These are phyloP conservation scores for Trachelipus rathkii DNA, from an alignment of 1,140 invertebrate species.

Conservation along the genomic window DNA sequence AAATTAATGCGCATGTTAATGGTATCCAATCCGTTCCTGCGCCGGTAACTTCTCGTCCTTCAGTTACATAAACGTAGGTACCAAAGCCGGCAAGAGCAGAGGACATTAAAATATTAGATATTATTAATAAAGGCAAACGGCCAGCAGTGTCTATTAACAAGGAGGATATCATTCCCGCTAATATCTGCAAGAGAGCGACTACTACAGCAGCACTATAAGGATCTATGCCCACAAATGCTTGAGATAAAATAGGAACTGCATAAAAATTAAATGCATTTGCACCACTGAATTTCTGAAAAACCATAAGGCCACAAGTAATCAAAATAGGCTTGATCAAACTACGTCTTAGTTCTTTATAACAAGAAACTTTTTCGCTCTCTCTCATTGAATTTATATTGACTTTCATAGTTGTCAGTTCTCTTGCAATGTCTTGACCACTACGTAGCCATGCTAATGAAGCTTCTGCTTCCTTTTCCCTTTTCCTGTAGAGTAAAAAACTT, in stretches of 20 bases:
- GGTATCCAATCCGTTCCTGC: constrained; percentile 70
- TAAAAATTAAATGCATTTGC: constrained; percentile 78
- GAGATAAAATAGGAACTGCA: constrained; percentile 69
- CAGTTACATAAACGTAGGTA: constrained; percentile 66
- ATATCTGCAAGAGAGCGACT: constrained; percentile 69
- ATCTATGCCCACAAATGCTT: constrained; percentile 68
- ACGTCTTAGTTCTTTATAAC: constrained; percentile 48
- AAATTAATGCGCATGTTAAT: constrained; percentile 71
- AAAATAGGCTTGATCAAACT: constrained; percentile 60
- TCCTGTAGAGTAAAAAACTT: constrained; percentile 67
- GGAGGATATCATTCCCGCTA: constrained; percentile 71
- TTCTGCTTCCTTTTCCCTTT: constrained; percentile 71
- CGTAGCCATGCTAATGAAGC: constrained; percentile 69
- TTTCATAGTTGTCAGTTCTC: constrained; percentile 63
- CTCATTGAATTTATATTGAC: constrained; percentile 59
- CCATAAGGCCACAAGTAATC: constrained; percentile 76
- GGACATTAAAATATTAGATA: constrained; percentile 76
- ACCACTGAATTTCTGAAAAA: constrained; percentile 76
- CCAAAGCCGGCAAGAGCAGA: constrained; percentile 72
- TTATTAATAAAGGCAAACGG: constrained; percentile 67
- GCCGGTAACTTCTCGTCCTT: constrained; percentile 45
- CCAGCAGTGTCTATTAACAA: constrained; percentile 74
- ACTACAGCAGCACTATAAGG: constrained; percentile 76
- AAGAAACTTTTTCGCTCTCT: constrained; percentile 43
- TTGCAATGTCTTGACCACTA: constrained; percentile 66